Percentiles rank a stretch among this genome's conserved stretches.
These are phyloP conservation scores for Mesopsocus fuscifrons DNA, from an alignment of 2,888 invertebrate species.

Conservation along the genomic window DNA sequence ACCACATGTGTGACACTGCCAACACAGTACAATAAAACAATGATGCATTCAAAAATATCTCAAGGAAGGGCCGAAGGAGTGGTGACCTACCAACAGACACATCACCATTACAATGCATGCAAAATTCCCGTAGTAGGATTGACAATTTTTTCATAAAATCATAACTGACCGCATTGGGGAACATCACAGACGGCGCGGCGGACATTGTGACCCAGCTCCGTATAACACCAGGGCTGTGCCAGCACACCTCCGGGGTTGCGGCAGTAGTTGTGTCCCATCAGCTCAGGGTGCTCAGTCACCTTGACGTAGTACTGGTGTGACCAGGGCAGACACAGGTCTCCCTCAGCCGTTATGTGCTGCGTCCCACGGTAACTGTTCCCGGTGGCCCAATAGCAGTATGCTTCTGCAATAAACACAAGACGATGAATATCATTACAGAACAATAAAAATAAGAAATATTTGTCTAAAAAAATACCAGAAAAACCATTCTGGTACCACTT, in stretches of 20 bases:
- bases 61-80: too few species aligned
- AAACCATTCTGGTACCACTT: too few species aligned
- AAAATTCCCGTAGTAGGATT: too few species aligned
- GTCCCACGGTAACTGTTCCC: slow-evolving; percentile 73
- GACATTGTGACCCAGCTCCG: slow-evolving; percentile 43
- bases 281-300: slow-evolving; percentile 61
- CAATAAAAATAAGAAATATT: too few species aligned
- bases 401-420: slow-evolving; percentile 30
- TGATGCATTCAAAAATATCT: too few species aligned
- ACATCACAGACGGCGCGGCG: slow-evolving; percentile 71
- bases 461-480: slow-evolving; percentile 3
- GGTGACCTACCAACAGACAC: too few species aligned
- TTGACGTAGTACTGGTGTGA: slow-evolving; percentile 56
- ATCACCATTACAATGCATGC: too few species aligned
- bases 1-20: slow-evolving; percentile 54
- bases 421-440: too few species aligned
- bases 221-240: slow-evolving; percentile 78
- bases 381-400: slow-evolving; percentile 75
- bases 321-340: slow-evolving; percentile 58
- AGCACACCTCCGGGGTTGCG: slow-evolving; percentile 76
- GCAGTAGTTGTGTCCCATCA: slow-evolving; percentile 71
- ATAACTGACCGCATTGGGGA: slow-evolving; percentile 57
- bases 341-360: slow-evolving; percentile 19
- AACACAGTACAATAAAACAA: not conserved
- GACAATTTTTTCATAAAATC: too few species aligned